Percentiles rank a stretch among this genome's conserved stretches.
These are phyloP conservation scores for Artemia franciscana DNA, from an alignment of 1,140 invertebrate genomes.

Conservation along the genomic window DNA sequence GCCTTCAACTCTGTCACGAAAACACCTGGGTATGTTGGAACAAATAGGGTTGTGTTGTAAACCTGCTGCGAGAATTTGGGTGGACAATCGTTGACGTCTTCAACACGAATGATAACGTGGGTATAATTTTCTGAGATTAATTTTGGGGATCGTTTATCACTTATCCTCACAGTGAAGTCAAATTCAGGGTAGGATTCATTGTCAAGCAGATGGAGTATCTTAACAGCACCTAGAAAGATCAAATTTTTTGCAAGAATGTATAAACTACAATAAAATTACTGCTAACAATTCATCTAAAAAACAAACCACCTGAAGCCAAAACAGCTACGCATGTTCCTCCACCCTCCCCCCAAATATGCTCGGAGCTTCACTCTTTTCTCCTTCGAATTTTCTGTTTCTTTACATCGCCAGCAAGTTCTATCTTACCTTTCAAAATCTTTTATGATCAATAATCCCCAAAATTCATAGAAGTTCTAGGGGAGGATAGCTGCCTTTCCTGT, in stretches of 20 bases:
- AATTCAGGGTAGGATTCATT: constrained; percentile 45
- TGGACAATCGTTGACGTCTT: constrained; percentile 65
- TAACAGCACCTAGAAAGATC: constrained; percentile 37
- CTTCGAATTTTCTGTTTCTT: too few relatives aligned
- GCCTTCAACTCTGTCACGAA: constrained; percentile 37
- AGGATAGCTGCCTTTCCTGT: too few relatives aligned
- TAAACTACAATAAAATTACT: background rate
- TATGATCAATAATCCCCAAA: too few relatives aligned
- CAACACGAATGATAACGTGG: constrained; percentile 42
- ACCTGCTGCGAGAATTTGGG: constrained; percentile 40
- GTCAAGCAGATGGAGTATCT: constrained; percentile 47
- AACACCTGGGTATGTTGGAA: constrained; percentile 53
- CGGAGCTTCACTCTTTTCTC: too few relatives aligned
- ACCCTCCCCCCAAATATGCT: too few relatives aligned
- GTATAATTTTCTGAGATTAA: constrained; percentile 47
- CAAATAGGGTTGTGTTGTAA: constrained; percentile 49
- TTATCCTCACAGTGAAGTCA: constrained; percentile 59
- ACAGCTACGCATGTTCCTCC: too few relatives aligned
- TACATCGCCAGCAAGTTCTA: too few relatives aligned
- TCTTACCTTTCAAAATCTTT: too few relatives aligned
- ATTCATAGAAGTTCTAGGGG: too few relatives aligned
- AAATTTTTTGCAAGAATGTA: background rate
- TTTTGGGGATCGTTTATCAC: constrained; percentile 52
- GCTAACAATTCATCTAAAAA: constrained; percentile 1
- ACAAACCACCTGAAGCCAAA: too few relatives aligned